Conservation (phyloP, 2,113 vertebrate genomes). For the Corythornis cristatus region DNA sequence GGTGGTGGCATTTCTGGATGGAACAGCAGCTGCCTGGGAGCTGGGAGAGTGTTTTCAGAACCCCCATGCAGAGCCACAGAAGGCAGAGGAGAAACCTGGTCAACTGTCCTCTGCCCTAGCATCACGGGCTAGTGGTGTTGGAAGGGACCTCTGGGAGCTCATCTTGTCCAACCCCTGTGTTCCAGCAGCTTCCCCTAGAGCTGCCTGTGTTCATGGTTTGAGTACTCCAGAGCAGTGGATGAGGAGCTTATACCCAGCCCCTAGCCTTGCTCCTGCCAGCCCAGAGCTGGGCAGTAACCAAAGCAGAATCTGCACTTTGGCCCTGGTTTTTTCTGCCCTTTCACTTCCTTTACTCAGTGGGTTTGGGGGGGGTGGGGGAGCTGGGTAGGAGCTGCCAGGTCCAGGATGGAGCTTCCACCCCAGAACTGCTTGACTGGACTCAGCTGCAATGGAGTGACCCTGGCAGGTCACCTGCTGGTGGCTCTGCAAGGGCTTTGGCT, state of each 20-base stretch:
- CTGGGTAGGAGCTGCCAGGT: too few species aligned
- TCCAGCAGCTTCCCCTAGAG: background rate
- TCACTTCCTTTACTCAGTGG: background rate
- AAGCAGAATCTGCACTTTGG: background rate
- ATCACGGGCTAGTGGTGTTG: background rate
- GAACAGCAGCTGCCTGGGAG: rapidly evolving
- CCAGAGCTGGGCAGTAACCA: background rate
- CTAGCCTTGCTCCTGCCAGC: background rate
- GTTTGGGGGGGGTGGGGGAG: background rate
- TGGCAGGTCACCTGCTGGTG: too few species aligned
- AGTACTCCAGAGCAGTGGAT: background rate
- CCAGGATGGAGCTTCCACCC: background rate
- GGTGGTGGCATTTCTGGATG: background rate
- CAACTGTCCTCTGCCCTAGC: background rate
- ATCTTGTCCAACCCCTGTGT: background rate
- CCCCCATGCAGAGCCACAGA: background rate
- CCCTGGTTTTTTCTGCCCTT: background rate
- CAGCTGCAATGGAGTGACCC: rapidly evolving
- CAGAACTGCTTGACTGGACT: background rate
- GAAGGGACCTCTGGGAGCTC: background rate
- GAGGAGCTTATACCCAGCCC: background rate
- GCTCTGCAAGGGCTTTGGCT: background rate
- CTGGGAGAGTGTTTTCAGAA: background rate
- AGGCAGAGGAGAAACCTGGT: background rate
- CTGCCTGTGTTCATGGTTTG: background rate